phyloP scores from a whole-genome alignment of 92 coral and sea anemone genomes.

The Palythoa grandis region DNA sequence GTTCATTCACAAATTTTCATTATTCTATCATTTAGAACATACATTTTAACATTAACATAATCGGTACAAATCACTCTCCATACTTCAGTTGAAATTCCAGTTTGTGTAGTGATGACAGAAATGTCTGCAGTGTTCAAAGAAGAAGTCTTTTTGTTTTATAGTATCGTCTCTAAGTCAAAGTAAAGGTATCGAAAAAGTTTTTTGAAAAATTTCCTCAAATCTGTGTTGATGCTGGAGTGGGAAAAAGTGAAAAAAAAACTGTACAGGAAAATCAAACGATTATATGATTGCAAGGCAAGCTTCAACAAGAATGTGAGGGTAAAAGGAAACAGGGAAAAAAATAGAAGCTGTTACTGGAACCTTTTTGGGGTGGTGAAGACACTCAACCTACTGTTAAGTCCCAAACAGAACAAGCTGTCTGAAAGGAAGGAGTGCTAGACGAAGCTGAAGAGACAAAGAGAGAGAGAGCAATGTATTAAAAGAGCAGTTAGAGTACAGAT shows the following conservation, averaged over 20 bases:
- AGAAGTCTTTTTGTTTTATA: neutral
- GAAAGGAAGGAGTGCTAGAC: neutral
- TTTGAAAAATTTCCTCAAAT: conserved; percentile 4
- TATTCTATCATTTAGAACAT: neutral
- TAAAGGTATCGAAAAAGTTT: neutral
- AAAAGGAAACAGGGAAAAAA: neutral
- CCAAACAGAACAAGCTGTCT: neutral
- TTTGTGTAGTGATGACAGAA: neutral
- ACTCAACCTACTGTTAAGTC: neutral
- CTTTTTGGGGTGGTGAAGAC: conserved; percentile 1
- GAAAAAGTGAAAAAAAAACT: conserved; percentile 12
- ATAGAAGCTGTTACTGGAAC: neutral
- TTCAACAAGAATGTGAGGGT: neutral
- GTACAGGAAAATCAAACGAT: conserved; percentile 4
- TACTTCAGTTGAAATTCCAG: neutral
- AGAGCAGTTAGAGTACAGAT: neutral
- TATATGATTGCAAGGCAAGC: neutral
- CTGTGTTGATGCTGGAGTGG: neutral
- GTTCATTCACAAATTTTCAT: neutral
- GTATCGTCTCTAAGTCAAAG: neutral
- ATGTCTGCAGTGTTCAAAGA: conserved; percentile 17
- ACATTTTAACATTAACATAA: too few species aligned
- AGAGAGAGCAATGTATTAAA: neutral
- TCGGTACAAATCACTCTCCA: too few species aligned
- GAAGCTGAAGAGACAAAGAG: neutral